Percentiles rank a stretch among this genome's conserved stretches.
Evolutionary conservation across 37 sponge, comb jelly and placozoan genomes (phyloP).

Genomic region (Beroe forskalii): DNA sequence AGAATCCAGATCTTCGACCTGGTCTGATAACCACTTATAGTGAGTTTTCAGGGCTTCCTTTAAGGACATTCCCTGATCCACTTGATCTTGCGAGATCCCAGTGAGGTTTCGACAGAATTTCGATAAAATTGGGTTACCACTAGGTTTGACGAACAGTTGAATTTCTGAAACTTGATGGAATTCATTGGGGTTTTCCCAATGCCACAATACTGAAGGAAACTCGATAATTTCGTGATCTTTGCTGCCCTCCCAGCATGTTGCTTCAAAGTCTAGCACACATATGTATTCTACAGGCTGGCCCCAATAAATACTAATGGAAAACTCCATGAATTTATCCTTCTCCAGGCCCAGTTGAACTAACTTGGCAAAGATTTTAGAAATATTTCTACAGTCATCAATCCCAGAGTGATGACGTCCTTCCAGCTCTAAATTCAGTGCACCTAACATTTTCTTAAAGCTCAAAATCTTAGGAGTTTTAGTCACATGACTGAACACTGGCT

Average conservation of each 20-base stretch:
- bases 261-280: slow-evolving; percentile 56
- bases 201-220: slow-evolving; percentile 41
- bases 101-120: slow-evolving; percentile 42
- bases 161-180: neutral
- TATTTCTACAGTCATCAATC: slow-evolving; percentile 57
- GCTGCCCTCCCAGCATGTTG: slow-evolving; percentile 50
- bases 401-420: slow-evolving; percentile 50
- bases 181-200: neutral
- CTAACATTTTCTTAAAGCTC: neutral
- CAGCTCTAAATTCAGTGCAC: neutral
- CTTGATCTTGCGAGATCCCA: slow-evolving; percentile 32
- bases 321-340: neutral
- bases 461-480: neutral
- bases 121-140: neutral
- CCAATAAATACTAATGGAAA: neutral
- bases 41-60: slow-evolving; percentile 37
- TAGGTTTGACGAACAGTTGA: slow-evolving; percentile 51
- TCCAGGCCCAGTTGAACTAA: neutral
- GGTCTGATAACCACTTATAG: neutral
- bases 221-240: slow-evolving; percentile 55
- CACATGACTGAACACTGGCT: neutral
- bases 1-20: neutral
- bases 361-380: slow-evolving; percentile 12
- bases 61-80: neutral
- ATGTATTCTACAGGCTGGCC: too few relatives aligned